phyloP scores from a whole-genome alignment of 35 echinoderm and acorn worm species.

The Lytechinus variegatus region DNA sequence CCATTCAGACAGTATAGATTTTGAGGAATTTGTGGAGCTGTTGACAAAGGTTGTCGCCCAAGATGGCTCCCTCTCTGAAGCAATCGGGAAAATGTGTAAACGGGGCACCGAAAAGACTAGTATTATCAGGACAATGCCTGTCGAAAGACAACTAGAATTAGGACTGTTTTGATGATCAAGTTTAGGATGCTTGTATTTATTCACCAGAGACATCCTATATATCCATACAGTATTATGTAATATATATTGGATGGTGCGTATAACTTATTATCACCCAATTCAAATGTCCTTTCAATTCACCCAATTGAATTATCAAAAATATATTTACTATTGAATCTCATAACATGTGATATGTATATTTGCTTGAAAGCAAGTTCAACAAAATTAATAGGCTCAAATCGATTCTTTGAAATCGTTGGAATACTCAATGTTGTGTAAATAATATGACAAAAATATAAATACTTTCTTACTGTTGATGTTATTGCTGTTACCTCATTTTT shows the following conservation, averaged over 20 bases:
- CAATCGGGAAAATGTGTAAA: conserved; percentile 68
- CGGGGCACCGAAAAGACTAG: conserved; percentile 46
- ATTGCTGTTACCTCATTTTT: too few species aligned
- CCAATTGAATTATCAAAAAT: neutral
- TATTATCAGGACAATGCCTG: conserved; percentile 40
- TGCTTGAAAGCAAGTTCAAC: neutral
- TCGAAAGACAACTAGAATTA: conserved; percentile 63
- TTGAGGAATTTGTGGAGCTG: conserved; percentile 86
- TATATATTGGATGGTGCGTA: neutral
- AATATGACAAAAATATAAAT: too few species aligned
- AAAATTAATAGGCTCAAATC: neutral
- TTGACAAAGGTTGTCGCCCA: neutral
- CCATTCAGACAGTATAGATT: conserved; percentile 87
- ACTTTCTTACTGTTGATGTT: too few species aligned
- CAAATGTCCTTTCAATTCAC: neutral
- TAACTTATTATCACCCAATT: neutral
- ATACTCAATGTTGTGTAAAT: neutral
- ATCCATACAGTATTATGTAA: neutral
- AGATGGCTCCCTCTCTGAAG: conserved; percentile 47
- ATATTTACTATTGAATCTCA: neutral
- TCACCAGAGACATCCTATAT: neutral
- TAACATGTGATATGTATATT: neutral
- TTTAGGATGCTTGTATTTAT: neutral
- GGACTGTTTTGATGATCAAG: conserved; percentile 63
- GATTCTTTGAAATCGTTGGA: neutral